Percentiles rank a stretch among this genome's conserved stretches.
phyloP scores from a whole-genome alignment of 2,888 invertebrate species.

The Prionchulus punctatus region DNA sequence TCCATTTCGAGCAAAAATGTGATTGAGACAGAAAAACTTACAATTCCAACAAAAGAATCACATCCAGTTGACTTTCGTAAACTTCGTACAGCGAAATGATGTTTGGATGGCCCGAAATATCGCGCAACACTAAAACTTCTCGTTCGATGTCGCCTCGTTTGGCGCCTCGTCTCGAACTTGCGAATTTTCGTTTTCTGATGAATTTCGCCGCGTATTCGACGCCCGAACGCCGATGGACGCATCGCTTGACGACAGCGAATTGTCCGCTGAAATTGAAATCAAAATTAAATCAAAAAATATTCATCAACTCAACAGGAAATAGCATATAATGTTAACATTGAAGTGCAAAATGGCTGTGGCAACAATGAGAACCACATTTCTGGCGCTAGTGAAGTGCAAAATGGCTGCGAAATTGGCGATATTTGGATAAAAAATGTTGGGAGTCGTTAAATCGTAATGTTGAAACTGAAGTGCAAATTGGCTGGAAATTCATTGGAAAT shows the following conservation, averaged over 20 bases:
- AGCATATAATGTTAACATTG: too few species aligned
- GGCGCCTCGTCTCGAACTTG: constrained; percentile 41
- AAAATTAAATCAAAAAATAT: too few species aligned
- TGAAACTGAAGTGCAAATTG: too few species aligned
- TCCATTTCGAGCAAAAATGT: too few species aligned
- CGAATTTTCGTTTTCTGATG: constrained; percentile 45
- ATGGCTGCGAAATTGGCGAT: too few species aligned
- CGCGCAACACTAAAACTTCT: constrained; percentile 40
- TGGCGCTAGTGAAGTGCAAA: too few species aligned
- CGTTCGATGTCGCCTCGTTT: constrained; percentile 45
- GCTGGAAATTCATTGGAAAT: too few species aligned
- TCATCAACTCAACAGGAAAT: too few species aligned
- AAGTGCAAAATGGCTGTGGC: too few species aligned
- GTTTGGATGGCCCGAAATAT: constrained; percentile 46
- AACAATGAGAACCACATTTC: too few species aligned
- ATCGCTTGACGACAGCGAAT: constrained; percentile 48
- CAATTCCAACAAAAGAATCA: constrained; percentile 47
- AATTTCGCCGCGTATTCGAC: constrained; percentile 48
- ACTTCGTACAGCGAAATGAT: constrained; percentile 48
- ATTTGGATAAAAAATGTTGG: too few species aligned
- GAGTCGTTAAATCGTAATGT: too few species aligned
- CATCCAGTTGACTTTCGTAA: constrained; percentile 45
- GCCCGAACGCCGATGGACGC: constrained; percentile 41
- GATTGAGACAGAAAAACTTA: constrained; percentile 26
- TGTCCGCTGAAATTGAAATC: constrained; percentile 43